phyloP scores from a whole-genome alignment of 1,140 invertebrate genomes.

The Bombyx mandarina region DNA sequence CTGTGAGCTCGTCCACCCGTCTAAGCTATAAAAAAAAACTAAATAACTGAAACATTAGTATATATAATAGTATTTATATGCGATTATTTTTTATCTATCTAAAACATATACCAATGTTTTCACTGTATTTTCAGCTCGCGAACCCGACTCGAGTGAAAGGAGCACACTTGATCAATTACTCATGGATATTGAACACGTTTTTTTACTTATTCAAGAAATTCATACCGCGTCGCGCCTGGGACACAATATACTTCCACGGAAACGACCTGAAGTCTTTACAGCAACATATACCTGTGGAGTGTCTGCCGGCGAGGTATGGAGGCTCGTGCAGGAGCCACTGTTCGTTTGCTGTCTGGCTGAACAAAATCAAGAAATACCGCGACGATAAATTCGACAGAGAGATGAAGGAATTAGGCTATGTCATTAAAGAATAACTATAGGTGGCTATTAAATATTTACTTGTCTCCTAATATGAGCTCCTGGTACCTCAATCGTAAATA shows the following conservation, averaged over 20 bases:
- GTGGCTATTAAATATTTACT: not conserved
- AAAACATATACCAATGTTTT: not conserved
- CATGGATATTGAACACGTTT: slow-evolving; percentile 82
- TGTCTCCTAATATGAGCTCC: no score
- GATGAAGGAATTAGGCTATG: slow-evolving; percentile 49
- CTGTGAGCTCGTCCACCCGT: no score
- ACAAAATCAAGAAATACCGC: slow-evolving; percentile 54
- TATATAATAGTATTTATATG: no score
- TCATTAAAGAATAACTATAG: slow-evolving; percentile 29
- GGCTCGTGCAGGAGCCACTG: slow-evolving; percentile 67
- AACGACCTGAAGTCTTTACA: slow-evolving; percentile 77
- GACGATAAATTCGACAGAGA: slow-evolving; percentile 48
- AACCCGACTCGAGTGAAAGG: slow-evolving; percentile 78
- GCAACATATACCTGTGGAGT: slow-evolving; percentile 74
- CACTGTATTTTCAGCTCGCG: slow-evolving; percentile 70
- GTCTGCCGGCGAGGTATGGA: slow-evolving; percentile 78
- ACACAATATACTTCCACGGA: slow-evolving; percentile 80
- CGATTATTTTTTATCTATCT: not conserved
- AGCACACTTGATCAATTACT: slow-evolving; percentile 85
- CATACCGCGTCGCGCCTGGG: slow-evolving; percentile 75
- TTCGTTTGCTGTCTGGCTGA: slow-evolving; percentile 27
- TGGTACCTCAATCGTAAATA: no score
- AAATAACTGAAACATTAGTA: no score
- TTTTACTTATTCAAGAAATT: slow-evolving; percentile 86
- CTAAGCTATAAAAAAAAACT: no score